Evolutionary conservation across 2,888 invertebrate species (phyloP), one percentile per base, ranked within the genome.

Genomic region (Cybosia mesomella): DNA sequence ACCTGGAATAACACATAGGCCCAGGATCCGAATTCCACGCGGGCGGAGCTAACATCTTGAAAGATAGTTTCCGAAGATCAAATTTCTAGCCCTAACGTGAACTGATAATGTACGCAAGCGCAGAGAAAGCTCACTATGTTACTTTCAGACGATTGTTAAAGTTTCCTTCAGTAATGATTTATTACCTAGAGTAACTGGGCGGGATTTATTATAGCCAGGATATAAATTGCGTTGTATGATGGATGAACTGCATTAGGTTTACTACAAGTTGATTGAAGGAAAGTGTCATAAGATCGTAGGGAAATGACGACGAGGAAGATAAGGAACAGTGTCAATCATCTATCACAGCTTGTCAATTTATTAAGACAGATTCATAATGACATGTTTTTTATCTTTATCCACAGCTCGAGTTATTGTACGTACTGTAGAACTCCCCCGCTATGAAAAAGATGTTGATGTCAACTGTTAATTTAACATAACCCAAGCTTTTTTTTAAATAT

Each of bases 71-170:
- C 5, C 13, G 15, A 13, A 15, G 11, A 13, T 34, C 7, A n/a
- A 49, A 34, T 8, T n/a, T 5, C 10, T 39, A 32, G 15, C 39
- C 28, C 67, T 71, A 74, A 71, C 61, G 15, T 67, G 66, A 68
- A 60, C 69, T 65, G 11, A 5, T 49, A 43, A 22, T 18, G 53
- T 28, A n/a, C 1, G 18, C 24, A 15, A 59, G 24, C 63, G 24
- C 55, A 79, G 73, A 66, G 81, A 79, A 80, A 79, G 81, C 72
- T 67, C 21, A n/a, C 62, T 53, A 55, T 72, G 73, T 73, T 73
- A 77, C 68, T 70, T 62, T 65, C 70, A 67, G 71, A 69, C 59
- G 69, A 66, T 80, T 70, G n/a, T 78, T 79, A 77, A 80, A 67
- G 73, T 80, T 68, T 70, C 68, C 62, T 64, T 64, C 66, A 72